Base-by-base conservation (phyloP, 2,888 invertebrate genomes). In the Megalurothrips usitatus region DNA sequence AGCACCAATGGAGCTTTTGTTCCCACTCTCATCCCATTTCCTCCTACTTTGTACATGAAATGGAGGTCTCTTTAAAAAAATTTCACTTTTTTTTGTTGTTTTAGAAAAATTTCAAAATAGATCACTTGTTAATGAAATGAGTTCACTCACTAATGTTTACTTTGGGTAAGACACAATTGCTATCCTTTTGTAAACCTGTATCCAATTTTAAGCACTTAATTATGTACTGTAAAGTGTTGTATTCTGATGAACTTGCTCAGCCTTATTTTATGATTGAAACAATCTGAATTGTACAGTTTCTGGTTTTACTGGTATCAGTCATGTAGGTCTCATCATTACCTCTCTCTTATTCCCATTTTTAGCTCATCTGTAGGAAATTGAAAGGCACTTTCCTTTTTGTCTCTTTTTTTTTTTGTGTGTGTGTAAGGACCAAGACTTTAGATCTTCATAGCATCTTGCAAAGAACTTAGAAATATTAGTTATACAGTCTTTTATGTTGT, bases 61-160 rank as follows among this genome's bases (percentile, higher is more conserved):
- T 75, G 68, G 68, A 9, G 68, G 68, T n/a, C 23, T 75, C 68
- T 75, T 23, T 26, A 75, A 75, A 26, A 23, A 26, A 26, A 19
- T 8, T 14, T 1, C 17, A 12, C 17, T 58, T 58, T 58, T 58
- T 58, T 58, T 58, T 19, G 1, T 19, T 19, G 23, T 26, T 75
- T 75, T 75, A 26, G 26, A 10, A 12, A 11, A 75, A 75, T 75
- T 75, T 75, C 23, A 75, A 26, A 75, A 23, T 75, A 75, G 68
- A 26, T 75, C 68, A 75, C 68, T 75, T 26, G 68, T 75, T 75
- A 75, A 75, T 23, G 68, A 75, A 75, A 75, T 75, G 23, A 75
- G 26, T 75, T 75, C 68, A 75, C 23, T 75, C 68, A 75, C 68
- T 75, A 75, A 75, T 75, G 68, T 75, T 75, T 75, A 75, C 68